These are phyloP conservation scores for Ammospiza caudacuta DNA, from an alignment of 2,113 vertebrate species.

Conservation along the genomic window DNA sequence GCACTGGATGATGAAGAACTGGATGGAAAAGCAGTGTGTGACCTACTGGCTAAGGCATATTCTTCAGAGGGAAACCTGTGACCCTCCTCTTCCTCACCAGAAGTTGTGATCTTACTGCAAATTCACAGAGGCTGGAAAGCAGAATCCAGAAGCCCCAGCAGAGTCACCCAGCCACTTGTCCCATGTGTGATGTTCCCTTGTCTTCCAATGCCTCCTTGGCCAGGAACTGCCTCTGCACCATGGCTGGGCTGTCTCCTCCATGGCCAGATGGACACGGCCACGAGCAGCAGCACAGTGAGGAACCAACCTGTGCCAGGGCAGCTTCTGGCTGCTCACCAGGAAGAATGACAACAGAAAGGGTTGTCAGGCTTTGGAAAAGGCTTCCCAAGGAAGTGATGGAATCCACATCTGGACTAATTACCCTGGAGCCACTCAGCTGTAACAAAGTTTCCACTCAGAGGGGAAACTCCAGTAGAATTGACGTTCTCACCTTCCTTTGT, in stretches of 20 bases:
- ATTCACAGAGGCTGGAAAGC: background rate
- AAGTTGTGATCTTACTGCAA: background rate
- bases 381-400: background rate
- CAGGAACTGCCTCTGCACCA: background rate
- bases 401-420: background rate
- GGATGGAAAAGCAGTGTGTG: background rate
- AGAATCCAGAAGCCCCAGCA: background rate
- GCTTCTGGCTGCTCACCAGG: background rate
- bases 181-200: accelerated
- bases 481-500: background rate
- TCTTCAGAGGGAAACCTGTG: background rate
- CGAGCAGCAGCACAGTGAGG: background rate
- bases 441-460: background rate
- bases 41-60: background rate
- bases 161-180: background rate
- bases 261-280: accelerated
- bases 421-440: background rate
- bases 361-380: background rate
- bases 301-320: background rate
- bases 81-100: background rate
- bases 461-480: background rate
- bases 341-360: background rate
- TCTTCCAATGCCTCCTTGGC: background rate
- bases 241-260: background rate
- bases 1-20: background rate